Conservation (phyloP, 2,797 vertebrate genomes). For the Poecilia gillii region DNA sequence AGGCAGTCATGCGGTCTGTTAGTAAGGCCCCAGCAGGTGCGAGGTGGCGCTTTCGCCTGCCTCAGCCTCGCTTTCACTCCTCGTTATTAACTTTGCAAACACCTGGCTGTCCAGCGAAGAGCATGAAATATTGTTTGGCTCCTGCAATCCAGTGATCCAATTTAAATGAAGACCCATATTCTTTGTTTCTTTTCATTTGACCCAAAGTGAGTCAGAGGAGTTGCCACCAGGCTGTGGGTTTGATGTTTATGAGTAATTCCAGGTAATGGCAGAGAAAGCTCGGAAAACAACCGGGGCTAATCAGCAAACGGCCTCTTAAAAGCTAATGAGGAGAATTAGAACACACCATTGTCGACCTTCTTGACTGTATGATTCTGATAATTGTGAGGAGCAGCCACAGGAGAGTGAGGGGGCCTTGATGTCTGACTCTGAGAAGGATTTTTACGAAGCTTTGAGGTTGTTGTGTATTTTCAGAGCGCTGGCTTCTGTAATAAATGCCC, state of each 20-base stretch:
- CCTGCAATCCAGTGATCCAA: constrained; percentile 3
- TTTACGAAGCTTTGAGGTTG: constrained; percentile 26
- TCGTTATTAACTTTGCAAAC: constrained; percentile 62
- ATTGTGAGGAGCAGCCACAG: constrained; percentile 27
- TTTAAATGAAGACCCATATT: constrained; percentile 1
- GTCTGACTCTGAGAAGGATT: constrained; percentile 29
- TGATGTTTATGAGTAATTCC: constrained; percentile 31
- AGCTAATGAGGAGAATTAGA: constrained; percentile 40
- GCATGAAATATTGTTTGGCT: constrained; percentile 18
- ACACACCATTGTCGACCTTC: constrained; percentile 37
- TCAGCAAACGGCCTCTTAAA: constrained; percentile 39
- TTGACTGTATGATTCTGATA: constrained; percentile 34
- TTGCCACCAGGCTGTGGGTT: constrained; percentile 26
- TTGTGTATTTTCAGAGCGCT: constrained; percentile 6
- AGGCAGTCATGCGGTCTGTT: constrained; percentile 37
- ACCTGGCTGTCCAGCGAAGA: constrained; percentile 52
- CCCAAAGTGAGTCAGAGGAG: constrained; percentile 8
- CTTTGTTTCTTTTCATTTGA: constrained; percentile 5
- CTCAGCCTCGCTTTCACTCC: constrained; percentile 55
- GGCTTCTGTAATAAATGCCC: constrained; percentile 25
- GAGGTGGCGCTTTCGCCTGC: constrained; percentile 50
- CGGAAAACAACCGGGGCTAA: background rate
- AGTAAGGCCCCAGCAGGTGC: constrained; percentile 66
- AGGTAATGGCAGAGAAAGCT: constrained; percentile 43
- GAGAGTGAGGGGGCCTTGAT: constrained; percentile 27